Percentiles rank a stretch among this genome's conserved stretches.
phyloP scores from a whole-genome alignment of 2,113 vertebrate species.

The Elephas maximus region DNA sequence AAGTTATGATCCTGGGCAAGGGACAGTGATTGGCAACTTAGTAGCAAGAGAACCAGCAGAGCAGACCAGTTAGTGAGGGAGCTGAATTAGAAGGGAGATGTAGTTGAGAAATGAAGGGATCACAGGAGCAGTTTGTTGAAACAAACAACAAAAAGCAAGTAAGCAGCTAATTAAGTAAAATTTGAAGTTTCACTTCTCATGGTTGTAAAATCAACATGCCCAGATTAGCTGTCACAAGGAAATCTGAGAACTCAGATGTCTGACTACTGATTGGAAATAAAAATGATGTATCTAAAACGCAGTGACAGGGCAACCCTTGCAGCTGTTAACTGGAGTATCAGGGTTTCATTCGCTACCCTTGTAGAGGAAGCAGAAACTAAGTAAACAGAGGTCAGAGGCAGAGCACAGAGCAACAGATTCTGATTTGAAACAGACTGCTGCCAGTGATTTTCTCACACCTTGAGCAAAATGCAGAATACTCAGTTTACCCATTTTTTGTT shows the following conservation, averaged over 20 bases:
- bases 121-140: not conserved
- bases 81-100: not conserved
- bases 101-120: not conserved
- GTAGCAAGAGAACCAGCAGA: not conserved
- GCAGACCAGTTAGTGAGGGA: not conserved
- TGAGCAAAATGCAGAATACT: not conserved
- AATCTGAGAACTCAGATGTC: not conserved
- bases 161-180: not conserved
- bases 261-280: constrained; percentile 19
- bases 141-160: not conserved
- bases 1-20: not conserved
- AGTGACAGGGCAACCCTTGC: not conserved
- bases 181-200: constrained; percentile 4
- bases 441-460: not conserved
- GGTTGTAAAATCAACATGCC: not conserved
- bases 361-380: not conserved
- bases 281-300: not conserved
- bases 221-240: not conserved
- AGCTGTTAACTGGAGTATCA: not conserved
- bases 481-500: not conserved
- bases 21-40: not conserved
- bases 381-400: not conserved
- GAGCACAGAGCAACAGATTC: constrained; percentile 10
- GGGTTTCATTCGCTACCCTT: not conserved
- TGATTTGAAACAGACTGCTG: constrained; percentile 29